Percentiles rank a stretch among this genome's conserved stretches.
Conservation (phyloP, 2,113 vertebrate species). For the Xiphorhynchus elegans region DNA sequence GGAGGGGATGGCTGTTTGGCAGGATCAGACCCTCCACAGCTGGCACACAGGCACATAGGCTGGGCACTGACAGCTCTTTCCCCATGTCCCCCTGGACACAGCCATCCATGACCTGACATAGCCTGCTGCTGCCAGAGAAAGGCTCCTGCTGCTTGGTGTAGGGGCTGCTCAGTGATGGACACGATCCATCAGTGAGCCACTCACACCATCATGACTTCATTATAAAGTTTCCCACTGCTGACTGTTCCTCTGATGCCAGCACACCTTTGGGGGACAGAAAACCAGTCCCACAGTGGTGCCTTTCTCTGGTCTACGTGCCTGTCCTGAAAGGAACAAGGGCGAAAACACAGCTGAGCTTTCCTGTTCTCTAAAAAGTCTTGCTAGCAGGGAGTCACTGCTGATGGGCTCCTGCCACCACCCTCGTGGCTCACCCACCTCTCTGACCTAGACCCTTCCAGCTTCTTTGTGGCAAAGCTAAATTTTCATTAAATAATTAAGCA, state of each 20-base stretch:
- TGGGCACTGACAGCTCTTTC: not conserved
- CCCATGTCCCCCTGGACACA: not conserved
- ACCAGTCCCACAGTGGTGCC: not conserved
- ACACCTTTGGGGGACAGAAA: not conserved
- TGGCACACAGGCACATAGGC: not conserved
- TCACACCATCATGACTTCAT: not conserved
- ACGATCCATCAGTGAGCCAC: not conserved
- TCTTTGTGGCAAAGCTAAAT: not conserved
- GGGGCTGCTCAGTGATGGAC: not conserved
- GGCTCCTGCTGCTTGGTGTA: not conserved
- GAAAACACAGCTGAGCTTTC: not conserved
- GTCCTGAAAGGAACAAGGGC: slow-evolving; percentile 27
- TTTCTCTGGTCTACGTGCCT: not conserved
- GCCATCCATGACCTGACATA: not conserved
- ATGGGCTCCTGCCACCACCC: not conserved
- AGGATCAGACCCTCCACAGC: not conserved
- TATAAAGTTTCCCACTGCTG: slow-evolving; percentile 5
- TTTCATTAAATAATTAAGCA: not conserved
- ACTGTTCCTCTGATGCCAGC: slow-evolving; percentile 22
- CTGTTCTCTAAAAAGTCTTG: not conserved
- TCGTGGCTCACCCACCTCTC: not conserved
- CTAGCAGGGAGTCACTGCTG: not conserved
- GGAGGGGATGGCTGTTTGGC: not conserved
- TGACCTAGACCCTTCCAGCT: not conserved
- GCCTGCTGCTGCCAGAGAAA: slow-evolving; percentile 25